These are phyloP conservation scores for Tragelaphus scriptus DNA, from an alignment of 2,113 vertebrate genomes.

Conservation along the genomic window DNA sequence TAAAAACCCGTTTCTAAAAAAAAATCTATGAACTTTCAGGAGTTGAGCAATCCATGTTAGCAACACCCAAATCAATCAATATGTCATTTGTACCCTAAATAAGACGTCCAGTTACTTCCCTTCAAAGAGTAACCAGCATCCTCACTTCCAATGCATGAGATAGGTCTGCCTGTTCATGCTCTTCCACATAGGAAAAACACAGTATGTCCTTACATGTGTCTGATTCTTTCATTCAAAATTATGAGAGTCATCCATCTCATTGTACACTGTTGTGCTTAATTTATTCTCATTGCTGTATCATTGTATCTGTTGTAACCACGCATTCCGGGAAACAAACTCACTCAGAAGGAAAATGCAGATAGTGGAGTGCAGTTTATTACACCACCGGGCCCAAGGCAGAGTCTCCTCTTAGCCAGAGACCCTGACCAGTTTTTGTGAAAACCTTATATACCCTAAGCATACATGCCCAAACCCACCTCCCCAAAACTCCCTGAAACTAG, in stretches of 20 bases:
- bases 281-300: neutral
- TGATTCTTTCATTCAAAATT: neutral
- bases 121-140: neutral
- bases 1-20: neutral
- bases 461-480: neutral
- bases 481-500: neutral
- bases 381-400: neutral
- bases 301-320: neutral
- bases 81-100: neutral
- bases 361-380: neutral
- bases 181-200: neutral
- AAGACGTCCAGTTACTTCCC: neutral
- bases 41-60: neutral
- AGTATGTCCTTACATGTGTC: neutral
- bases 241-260: neutral
- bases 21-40: neutral
- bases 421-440: neutral
- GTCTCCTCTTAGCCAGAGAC: neutral
- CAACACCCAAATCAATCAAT: neutral
- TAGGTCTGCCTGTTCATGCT: neutral
- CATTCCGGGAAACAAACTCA: neutral
- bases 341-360: neutral
- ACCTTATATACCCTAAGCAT: neutral
- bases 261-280: neutral
- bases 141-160: neutral